Evolutionary conservation across 2,797 vertebrate genomes (phyloP), one percentile per base, ranked within the genome.

Genomic region (Petrocephalus sullivani): DNA sequence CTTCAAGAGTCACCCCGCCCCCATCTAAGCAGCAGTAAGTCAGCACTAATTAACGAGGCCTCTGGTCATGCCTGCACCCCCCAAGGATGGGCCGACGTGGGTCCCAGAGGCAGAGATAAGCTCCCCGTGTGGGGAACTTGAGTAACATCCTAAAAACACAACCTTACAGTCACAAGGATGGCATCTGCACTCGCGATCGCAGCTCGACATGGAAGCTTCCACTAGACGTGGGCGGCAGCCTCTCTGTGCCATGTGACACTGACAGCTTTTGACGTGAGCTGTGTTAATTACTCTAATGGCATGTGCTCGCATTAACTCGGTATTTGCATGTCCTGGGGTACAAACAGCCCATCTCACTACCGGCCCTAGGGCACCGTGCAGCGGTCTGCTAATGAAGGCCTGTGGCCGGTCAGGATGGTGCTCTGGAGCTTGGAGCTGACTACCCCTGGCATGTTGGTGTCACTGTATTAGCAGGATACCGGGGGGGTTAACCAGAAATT

Each of bases 211-310:
- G 16, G 37, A 49, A 57, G n/a, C 41, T 28, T 92, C 88, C n/a
- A 28, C 81, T 90, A 89, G 56, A 16, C 28, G 8, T 14, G 89
- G 90, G 91, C 92, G 91, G 89, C 75, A 91, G 90, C 91, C 56
- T 94, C 89, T 91, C 93, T 91, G 93, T 93, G 93, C 91, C 28
- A 93, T 92, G 91, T 89, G 93, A 90, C 92, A 91, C 91, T 96
- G 95, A 95, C 95, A 95, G 94, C 92, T 91, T 92, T 95, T 96
- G 95, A 96, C 93, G 89, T 94, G 95, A 94, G 93, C 94, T 90
- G 93, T 93, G 95, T 95, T 96, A 96, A 96, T 96, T 96, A 95
- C 94, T 95, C 92, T 95, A 95, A 96, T 96, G 94, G 92, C 94
- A 93, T 89, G 92, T 93, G 93, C 94, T 94, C 94, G 95, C 94